These are phyloP conservation scores for Decapterus maruadsi DNA, from an alignment of 2,797 vertebrate species.

Conservation along the genomic window DNA sequence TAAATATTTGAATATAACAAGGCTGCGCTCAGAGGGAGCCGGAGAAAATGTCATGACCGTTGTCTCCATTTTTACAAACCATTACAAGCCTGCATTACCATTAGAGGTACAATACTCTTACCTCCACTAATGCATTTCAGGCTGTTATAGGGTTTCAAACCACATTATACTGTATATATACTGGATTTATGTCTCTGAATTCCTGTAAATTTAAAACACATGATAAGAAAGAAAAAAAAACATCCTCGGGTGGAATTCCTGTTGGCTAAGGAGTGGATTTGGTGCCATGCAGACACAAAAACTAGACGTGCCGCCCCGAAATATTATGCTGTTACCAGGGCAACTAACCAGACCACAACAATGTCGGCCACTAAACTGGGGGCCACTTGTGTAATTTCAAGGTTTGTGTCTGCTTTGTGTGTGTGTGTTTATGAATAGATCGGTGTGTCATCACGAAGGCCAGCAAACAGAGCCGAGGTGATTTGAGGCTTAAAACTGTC, in stretches of 20 bases:
- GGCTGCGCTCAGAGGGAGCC: neutral
- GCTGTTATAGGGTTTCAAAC: constrained; percentile 29
- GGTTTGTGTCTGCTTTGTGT: constrained; percentile 20
- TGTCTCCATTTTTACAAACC: constrained; percentile 23
- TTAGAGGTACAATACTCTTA: constrained; percentile 36
- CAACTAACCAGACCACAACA: constrained; percentile 68
- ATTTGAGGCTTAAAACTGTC: constrained; percentile 2
- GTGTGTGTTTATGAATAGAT: constrained; percentile 24
- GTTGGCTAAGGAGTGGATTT: constrained; percentile 49
- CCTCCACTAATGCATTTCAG: constrained; percentile 36
- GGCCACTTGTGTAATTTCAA: constrained; percentile 48
- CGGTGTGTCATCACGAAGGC: neutral
- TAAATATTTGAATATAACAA: too few species aligned
- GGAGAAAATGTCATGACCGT: constrained; percentile 7
- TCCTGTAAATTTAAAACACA: constrained; percentile 71
- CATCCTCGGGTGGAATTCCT: constrained; percentile 50
- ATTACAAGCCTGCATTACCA: constrained; percentile 11
- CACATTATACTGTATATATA: constrained; percentile 16
- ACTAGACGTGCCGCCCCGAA: constrained; percentile 61
- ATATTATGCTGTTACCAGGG: constrained; percentile 66
- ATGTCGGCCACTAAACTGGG: constrained; percentile 41
- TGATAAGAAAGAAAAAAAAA: constrained; percentile 48
- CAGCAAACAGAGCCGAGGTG: constrained; percentile 8
- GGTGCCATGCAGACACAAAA: constrained; percentile 68
- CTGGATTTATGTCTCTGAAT: constrained; percentile 23